Base-by-base conservation (phyloP, 2,797 vertebrate species). In the Xenops minutus region DNA sequence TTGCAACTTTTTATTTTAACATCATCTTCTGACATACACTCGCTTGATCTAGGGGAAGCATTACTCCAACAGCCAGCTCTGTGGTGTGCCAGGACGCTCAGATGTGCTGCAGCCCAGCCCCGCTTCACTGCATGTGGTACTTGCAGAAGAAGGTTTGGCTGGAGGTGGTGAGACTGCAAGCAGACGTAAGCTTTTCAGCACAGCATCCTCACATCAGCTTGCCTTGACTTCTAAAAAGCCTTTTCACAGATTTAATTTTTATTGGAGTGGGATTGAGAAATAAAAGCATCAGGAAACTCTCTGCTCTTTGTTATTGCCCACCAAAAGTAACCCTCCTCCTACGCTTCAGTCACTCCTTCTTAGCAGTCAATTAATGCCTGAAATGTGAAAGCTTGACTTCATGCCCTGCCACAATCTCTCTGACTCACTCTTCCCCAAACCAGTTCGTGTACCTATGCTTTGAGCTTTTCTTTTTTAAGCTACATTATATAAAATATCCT, bases 61-160 rank as follows among this genome's bases (percentile, higher is more conserved):
- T 10, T 59, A 10, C 24, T n/a, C 27, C 0, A 1, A 13, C 0
- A 12, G 32, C 13, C 49, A 78, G 39, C 48, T 56, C 51, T 75
- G 29, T 2, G 5, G 18, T 32, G n/a, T 51, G 19, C 56, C 13
- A 5, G 37, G 48, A 32, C 73, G 46, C 54, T 85, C 7, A 2
- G 24, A 49, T 27, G 21, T 49, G 51, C 72, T 58, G 43, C 30
- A 64, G 48, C 52, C 34, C 72, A 91, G 46, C 23, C 22, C 4
- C 1, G 3, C 37, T 34, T 55, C 1, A 1, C 22, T 62, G 46
- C 54, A 16, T 2, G 1, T 1, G 3, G 7, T 12, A 30, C 21
- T 49, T 43, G 52, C 27, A 87, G 64, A 68, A 89, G 48, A 54
- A 24, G 34, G 1, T 36, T 75, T 61, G 56, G 39, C 18, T 86